phyloP scores from a whole-genome alignment of 2,797 vertebrate genomes.

The Choloepus didactylus region DNA sequence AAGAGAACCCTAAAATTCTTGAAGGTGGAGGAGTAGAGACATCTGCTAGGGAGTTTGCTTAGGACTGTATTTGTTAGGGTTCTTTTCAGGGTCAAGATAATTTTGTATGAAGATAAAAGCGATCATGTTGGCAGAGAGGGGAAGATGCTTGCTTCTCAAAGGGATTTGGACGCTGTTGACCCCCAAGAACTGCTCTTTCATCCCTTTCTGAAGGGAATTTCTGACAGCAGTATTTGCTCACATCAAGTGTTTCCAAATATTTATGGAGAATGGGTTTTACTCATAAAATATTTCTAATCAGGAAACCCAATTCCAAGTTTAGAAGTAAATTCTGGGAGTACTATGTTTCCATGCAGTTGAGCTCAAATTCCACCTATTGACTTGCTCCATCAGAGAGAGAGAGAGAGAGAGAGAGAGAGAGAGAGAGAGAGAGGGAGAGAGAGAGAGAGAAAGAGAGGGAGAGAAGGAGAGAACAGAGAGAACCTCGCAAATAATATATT shows the following conservation, averaged over 20 bases:
- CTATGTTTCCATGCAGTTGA: background rate
- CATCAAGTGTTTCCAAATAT: constrained; percentile 47
- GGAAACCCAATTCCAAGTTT: constrained; percentile 38
- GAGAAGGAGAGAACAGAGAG: too few relatives aligned
- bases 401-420: background rate
- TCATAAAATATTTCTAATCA: constrained; percentile 46
- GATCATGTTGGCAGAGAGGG: constrained; percentile 39
- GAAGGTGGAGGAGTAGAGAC: background rate
- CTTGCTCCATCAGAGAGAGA: background rate
- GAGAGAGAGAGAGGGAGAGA: too few relatives aligned
- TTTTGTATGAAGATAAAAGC: constrained; percentile 56
- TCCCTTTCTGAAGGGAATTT: constrained; percentile 41
- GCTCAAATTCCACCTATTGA: background rate
- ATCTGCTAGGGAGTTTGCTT: background rate
- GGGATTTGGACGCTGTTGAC: background rate
- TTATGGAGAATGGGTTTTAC: background rate
- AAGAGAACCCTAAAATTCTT: background rate
- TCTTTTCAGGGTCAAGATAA: constrained; percentile 64
- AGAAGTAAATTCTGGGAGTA: constrained; percentile 29
- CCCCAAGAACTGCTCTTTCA: constrained; percentile 43
- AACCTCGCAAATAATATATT: background rate
- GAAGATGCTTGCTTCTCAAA: constrained; percentile 58
- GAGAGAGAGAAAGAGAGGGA: too few relatives aligned
- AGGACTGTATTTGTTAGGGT: constrained; percentile 19
- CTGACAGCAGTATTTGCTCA: background rate